Conservation (phyloP, 2,888 invertebrate genomes). For the Tanypteryx hageni region DNA sequence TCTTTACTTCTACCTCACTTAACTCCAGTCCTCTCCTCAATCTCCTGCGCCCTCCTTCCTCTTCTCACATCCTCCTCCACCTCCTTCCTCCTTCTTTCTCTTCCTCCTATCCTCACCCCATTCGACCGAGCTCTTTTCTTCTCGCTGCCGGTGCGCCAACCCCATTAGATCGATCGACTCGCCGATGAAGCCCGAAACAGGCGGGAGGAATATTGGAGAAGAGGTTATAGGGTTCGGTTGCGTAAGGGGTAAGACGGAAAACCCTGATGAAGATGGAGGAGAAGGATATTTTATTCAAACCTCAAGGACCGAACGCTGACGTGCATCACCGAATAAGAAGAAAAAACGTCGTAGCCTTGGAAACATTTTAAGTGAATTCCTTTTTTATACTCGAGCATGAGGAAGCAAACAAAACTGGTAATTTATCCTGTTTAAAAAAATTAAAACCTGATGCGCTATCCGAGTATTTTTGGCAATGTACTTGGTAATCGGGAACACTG, state of each 20-base stretch:
- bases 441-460: too few species aligned
- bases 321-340: background rate
- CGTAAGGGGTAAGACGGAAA: background rate
- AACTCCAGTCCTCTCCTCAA: background rate
- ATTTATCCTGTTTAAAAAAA: too few species aligned
- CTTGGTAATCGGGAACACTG: too few species aligned
- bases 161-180: slow-evolving; percentile 35
- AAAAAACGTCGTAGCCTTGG: background rate
- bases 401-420: too few species aligned
- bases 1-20: slow-evolving; percentile 1
- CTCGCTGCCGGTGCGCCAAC: background rate
- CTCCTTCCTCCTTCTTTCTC: background rate
- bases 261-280: background rate
- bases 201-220: slow-evolving; percentile 39
- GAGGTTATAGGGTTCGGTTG: slow-evolving; percentile 33
- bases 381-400: too few species aligned
- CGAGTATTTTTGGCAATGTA: too few species aligned
- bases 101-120: background rate
- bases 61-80: background rate
- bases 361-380: background rate
- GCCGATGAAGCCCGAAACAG: background rate
- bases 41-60: background rate
- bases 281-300: slow-evolving; percentile 1
- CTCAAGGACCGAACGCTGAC: background rate
- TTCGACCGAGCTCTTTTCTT: background rate